Evolutionary conservation across 2,888 invertebrate genomes (phyloP), one percentile per base, ranked within the genome.

Genomic region (Ochropleura plecta): DNA sequence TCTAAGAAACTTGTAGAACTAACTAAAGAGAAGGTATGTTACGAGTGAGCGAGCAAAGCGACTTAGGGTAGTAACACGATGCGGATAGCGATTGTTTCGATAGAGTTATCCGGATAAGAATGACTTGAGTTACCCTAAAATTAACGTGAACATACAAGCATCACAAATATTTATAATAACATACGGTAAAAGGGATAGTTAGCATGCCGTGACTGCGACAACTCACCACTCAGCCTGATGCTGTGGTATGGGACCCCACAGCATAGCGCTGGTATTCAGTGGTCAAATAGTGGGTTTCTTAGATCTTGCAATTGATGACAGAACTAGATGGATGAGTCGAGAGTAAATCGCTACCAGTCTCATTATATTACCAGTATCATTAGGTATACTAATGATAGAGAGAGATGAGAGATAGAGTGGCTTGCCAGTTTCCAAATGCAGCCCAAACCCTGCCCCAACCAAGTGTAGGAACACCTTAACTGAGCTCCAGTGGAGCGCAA

Each of bases 401-500:
- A n/a, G n/a, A n/a, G n/a, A n/a, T n/a, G n/a, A n/a, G n/a, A n/a
- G n/a, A n/a, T n/a, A n/a, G n/a, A n/a, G 16, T 40, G 10, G 46
- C 40, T 57, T 76, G 48, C 55, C 14, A 49, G 55, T 62, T 62
- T 51, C 44, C 48, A 63, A 69, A 42, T 76, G 68, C 79, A 73
- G 4, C 60, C 14, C 49, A 69, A 65, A 76, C n/a, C 71, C 69
- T 40, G 72, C 57, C 63, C 63, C 59, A 73, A 44, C 70, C 59
- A 55, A 82, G 72, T 86, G 81, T 79, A 74, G 79, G 48, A 69
- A n/a, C 77, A 79, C 85, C 83, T 85, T 88, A 83, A 79, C 76
- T 73, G 51, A 53, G 63, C 77, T 84, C 73, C 79, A 76, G 48
- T 82, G 87, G 81, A 81, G 83, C 84, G 84, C 78, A 81, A 85